A percentile compares a stretch with the other conserved stretches of the same genome.
Conservation (phyloP, 37 sponge, comb jelly and placozoan genomes). For the Cladorhizidae sp. region DNA sequence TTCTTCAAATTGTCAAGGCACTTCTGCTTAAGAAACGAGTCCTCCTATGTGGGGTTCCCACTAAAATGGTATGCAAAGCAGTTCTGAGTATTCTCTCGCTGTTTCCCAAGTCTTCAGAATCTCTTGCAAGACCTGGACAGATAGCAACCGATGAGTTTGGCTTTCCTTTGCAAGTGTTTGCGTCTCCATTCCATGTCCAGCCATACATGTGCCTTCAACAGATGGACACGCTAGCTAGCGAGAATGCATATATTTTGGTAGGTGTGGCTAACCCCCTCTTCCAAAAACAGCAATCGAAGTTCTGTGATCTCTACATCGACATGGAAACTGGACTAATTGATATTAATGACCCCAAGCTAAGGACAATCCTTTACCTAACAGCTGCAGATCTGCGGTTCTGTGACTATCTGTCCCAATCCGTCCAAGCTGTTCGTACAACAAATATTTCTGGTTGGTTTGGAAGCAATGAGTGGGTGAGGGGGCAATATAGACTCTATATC, state of each 20-base stretch:
- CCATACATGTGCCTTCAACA: conserved; percentile 75
- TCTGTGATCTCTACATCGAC: conserved; percentile 62
- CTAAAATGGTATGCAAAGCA: conserved; percentile 15
- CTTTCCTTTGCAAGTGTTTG: conserved; percentile 30
- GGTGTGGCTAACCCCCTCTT: conserved; percentile 78
- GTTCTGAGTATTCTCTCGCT: conserved; percentile 51
- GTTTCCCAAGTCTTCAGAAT: conserved; percentile 46
- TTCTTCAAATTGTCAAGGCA: conserved; percentile 72
- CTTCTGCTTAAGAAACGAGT: conserved; percentile 58
- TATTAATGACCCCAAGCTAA: conserved; percentile 17
- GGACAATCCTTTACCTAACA: conserved; percentile 40
- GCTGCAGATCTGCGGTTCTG: conserved; percentile 77
- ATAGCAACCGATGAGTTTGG: conserved; percentile 5
- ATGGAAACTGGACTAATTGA: conserved; percentile 33
- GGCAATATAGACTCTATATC: conserved; percentile 69
- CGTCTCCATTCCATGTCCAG: conserved; percentile 9
- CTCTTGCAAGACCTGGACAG: background rate
- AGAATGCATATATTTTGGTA: background rate
- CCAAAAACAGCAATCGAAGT: conserved; percentile 42
- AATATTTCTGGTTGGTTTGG: conserved; percentile 60
- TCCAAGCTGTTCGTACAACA: background rate
- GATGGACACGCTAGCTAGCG: conserved; percentile 30
- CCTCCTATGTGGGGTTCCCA: conserved; percentile 43
- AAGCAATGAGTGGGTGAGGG: conserved; percentile 73
- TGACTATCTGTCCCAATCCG: background rate